Conservation (phyloP, 2,113 vertebrate species). For the Progne subis region DNA sequence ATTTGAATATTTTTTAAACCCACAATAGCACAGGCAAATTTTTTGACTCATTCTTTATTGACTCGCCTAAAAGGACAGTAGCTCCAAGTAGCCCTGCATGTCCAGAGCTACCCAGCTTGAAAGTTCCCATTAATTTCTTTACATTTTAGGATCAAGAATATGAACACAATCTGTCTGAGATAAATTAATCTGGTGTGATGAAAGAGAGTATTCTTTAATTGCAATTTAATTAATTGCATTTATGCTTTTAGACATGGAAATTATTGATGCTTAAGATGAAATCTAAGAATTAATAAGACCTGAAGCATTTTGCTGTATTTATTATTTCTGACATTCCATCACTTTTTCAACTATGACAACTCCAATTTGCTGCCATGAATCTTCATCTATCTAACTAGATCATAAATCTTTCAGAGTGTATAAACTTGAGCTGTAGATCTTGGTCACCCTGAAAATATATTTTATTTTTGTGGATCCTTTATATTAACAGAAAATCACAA, state of each 20-base stretch:
- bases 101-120: not conserved
- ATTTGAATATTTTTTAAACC: not conserved
- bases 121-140: not conserved
- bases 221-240: conserved; percentile 20
- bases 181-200: not conserved
- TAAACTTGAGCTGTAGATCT: not conserved
- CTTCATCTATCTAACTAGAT: not conserved
- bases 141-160: not conserved
- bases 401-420: not conserved
- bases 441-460: not conserved
- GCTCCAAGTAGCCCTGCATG: not conserved
- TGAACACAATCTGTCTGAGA: not conserved
- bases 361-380: not conserved
- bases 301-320: not conserved
- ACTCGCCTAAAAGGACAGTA: not conserved
- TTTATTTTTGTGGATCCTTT: not conserved
- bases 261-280: conserved; percentile 17
- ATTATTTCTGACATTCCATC: conserved; percentile 3
- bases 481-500: not conserved
- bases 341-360: not conserved
- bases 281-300: not conserved
- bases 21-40: not conserved
- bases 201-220: conserved; percentile 11
- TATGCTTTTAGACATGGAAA: not conserved
- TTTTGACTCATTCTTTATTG: not conserved